Percentiles rank a stretch among this genome's conserved stretches.
phyloP scores from a whole-genome alignment of 1,140 invertebrate species.

The Diachasma alloeum region DNA sequence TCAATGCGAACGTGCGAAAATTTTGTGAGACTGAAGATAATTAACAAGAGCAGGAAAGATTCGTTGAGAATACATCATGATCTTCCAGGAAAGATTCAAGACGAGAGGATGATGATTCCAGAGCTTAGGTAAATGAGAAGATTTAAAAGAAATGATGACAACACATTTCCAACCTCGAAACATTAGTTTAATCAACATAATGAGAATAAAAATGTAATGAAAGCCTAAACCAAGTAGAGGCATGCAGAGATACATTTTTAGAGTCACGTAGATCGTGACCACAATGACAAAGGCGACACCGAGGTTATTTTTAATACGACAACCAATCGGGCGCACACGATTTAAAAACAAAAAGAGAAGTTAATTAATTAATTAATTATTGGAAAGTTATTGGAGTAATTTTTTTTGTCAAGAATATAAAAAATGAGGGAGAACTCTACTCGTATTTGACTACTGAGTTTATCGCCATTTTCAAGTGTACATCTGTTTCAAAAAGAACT shows the following conservation, averaged over 20 bases:
- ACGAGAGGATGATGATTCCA: conserved; percentile 39
- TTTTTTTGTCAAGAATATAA: not conserved
- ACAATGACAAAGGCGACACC: conserved; percentile 44
- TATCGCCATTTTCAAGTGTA: not conserved
- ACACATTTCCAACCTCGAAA: conserved; percentile 53
- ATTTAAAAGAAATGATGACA: conserved; percentile 42
- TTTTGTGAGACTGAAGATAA: not conserved
- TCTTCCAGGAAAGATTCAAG: conserved; percentile 55
- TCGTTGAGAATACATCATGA: conserved; percentile 33
- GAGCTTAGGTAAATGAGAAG: conserved; percentile 47
- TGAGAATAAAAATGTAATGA: not conserved
- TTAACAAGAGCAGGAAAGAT: not conserved
- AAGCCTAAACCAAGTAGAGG: not conserved
- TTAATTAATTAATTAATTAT: not conserved
- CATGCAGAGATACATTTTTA: conserved; percentile 4
- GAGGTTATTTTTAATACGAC: conserved; percentile 68
- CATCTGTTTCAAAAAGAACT: conserved; percentile 18
- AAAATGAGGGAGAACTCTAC: not conserved
- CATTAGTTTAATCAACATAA: conserved; percentile 45
- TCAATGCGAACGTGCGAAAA: not conserved
- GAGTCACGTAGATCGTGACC: conserved; percentile 25
- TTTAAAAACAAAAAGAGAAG: conserved; percentile 9
- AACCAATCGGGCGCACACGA: conserved; percentile 61
- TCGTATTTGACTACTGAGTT: not conserved
- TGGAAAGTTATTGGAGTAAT: not conserved